A percentile compares a stretch with the other conserved stretches of the same genome.
phyloP scores from a whole-genome alignment of 2,113 vertebrate genomes.

The Cinclus cinclus region DNA sequence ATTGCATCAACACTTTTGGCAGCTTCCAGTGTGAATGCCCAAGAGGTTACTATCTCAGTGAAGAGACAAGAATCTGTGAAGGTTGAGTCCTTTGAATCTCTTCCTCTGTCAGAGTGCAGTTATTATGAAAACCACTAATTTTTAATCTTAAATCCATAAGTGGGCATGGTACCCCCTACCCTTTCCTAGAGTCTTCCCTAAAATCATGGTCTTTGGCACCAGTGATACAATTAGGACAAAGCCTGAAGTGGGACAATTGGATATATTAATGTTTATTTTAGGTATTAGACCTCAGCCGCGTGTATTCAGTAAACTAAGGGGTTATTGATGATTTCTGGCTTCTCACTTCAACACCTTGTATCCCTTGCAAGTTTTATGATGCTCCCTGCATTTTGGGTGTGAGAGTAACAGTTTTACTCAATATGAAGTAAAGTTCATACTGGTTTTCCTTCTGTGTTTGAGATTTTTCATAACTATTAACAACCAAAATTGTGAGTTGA shows the following conservation, averaged over 20 bases:
- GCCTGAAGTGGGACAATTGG: not conserved
- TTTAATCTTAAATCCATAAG: not conserved
- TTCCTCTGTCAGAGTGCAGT: not conserved
- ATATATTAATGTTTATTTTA: not conserved
- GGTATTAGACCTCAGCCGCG: not conserved
- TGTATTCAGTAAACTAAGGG: not conserved
- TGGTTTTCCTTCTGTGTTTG: not conserved
- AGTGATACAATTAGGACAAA: not conserved
- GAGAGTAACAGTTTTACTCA: not conserved
- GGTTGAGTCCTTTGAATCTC: conserved; percentile 60
- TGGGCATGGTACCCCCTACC: no score
- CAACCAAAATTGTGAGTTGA: not conserved
- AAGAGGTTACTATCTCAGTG: conserved; percentile 82
- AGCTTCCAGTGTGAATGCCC: conserved; percentile 88
- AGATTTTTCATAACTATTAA: not conserved
- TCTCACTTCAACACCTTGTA: not conserved
- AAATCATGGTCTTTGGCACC: not conserved
- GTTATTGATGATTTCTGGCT: not conserved
- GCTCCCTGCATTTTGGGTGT: not conserved
- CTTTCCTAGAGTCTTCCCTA: not conserved
- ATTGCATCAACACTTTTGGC: conserved; percentile 86
- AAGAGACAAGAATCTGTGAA: conserved; percentile 85
- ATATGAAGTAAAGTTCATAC: not conserved
- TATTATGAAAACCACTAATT: not conserved
- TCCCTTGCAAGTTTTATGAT: not conserved